Conservation (phyloP, 2,113 vertebrate genomes). For the Capreolus pygargus region DNA sequence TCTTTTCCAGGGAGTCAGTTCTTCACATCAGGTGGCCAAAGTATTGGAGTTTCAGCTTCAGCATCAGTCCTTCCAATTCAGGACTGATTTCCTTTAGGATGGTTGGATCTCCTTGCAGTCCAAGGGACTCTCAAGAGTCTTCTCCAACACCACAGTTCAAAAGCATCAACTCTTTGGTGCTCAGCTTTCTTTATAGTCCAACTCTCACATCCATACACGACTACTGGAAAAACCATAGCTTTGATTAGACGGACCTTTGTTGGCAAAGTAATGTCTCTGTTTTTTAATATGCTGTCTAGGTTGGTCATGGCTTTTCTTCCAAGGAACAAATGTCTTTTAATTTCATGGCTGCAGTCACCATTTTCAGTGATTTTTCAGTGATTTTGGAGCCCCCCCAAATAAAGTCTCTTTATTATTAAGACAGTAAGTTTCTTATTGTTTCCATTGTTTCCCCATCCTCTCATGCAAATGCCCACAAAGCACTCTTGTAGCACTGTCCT, state of each 20-base stretch:
- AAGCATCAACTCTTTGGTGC: neutral
- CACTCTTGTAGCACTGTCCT: neutral
- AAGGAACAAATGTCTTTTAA: neutral
- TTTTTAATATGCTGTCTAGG: neutral
- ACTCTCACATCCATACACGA: neutral
- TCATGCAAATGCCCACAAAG: neutral
- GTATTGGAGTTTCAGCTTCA: neutral
- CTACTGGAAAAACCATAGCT: neutral
- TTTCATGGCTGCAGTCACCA: neutral
- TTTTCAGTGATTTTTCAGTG: neutral
- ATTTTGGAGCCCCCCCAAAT: neutral
- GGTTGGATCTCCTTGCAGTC: neutral
- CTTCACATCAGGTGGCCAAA: neutral
- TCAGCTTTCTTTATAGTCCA: neutral
- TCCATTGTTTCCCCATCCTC: neutral
- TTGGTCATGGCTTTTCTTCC: neutral
- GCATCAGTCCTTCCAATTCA: neutral
- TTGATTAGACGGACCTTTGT: neutral
- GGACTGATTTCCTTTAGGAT: neutral
- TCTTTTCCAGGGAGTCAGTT: neutral
- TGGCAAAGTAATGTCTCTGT: rapidly evolving
- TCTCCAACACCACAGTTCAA: neutral
- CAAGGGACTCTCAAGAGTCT: neutral
- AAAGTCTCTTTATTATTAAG: neutral
- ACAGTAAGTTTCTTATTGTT: neutral